phyloP scores from a whole-genome alignment of 2,888 invertebrate species.

The Sesamia inferens region DNA sequence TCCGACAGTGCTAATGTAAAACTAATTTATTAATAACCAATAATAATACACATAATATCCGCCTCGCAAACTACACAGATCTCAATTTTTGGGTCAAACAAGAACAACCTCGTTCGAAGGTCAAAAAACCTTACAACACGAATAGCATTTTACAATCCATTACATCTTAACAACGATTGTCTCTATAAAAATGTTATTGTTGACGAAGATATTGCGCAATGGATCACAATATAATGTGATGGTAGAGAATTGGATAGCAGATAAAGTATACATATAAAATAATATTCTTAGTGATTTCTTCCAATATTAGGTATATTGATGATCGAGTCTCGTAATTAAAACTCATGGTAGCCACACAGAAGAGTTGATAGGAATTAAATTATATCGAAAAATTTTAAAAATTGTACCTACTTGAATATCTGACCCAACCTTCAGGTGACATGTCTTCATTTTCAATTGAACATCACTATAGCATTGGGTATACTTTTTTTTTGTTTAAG shows the following conservation, averaged over 20 bases:
- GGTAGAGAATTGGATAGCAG: not conserved
- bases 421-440: not conserved
- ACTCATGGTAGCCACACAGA: no score
- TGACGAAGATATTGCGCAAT: constrained; percentile 11
- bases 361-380: not conserved
- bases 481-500: not conserved
- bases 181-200: constrained; percentile 23
- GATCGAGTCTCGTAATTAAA: no score
- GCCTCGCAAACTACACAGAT: constrained; percentile 15
- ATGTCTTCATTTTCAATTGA: not conserved
- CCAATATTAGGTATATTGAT: not conserved
- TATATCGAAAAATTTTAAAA: not conserved
- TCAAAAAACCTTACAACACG: constrained; percentile 32
- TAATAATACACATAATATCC: not conserved
- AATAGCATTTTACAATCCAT: constrained; percentile 51
- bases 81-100: constrained; percentile 29
- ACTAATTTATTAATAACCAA: not conserved
- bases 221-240: constrained; percentile 19
- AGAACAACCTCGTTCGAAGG: constrained; percentile 23
- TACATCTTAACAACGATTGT: constrained; percentile 40
- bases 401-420: not conserved
- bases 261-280: not conserved
- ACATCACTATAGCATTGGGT: not conserved
- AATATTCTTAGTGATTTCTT: not conserved
- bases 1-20: not conserved